Base-by-base conservation (phyloP, 2,888 invertebrate species). In the Pandemis corylana region DNA sequence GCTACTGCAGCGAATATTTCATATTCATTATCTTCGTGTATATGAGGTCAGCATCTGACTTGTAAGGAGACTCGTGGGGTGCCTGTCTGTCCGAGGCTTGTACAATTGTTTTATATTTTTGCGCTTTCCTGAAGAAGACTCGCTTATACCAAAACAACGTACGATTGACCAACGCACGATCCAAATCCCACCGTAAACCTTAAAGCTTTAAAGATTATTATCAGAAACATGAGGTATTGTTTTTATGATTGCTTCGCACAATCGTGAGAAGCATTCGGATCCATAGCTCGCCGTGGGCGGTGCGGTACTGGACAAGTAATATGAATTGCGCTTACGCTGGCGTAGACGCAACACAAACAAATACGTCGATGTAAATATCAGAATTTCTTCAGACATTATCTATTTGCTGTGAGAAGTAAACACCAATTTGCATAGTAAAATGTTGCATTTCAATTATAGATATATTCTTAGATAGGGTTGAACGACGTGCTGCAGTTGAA, bases 71-170 rank as follows among this genome's bases (percentile, higher is more conserved):
- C 85, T 86, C 86, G 84, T 85, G 88, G 88, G 86, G 85, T 83
- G 84, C 86, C 85, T 87, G 84, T 87, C 85, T 82, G 83, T 84
- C 84, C 85, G 85, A 86, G 85, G 84, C 87, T 89, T 87, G 86
- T 89, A 87, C 91, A 90, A 91, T 92, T 91, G 91, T 92, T 91
- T 90, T 89, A 90, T 91, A 91, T 92, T 92, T 93, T 92, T 92
- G 87, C 87, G 80, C 81, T 80, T 79, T 82, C 81, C 74, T 76
- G 20, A 64, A 70, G 42, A 7, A 75, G 75, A 66, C 44, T 5
- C 9, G 15, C 53, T n/a, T 7, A 62, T 6, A 20, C 42, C 44
- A 5, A 63, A 62, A 75, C 15, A 46, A 5, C 53, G 36, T 56
- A 67, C 46, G 10, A 49, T 20, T 9, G 0, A n/a, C n/a, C 15